Base-by-base conservation (phyloP, 2,888 invertebrate genomes). In the Nephrocerus scutellatus region DNA sequence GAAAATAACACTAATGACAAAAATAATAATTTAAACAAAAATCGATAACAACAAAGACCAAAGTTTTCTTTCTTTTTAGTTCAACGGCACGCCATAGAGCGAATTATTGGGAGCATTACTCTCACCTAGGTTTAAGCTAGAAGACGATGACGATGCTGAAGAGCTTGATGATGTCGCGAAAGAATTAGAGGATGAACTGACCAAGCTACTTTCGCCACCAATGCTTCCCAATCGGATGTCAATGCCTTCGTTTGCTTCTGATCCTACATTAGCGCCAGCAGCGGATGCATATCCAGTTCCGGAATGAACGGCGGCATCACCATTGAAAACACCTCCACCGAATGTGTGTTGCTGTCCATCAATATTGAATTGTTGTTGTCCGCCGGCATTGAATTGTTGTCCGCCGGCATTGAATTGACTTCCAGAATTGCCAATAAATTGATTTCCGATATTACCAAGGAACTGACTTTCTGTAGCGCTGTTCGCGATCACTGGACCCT, bases 81-180 rank as follows among this genome's bases (percentile, higher is more conserved):
- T 44, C 33, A 47, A 46, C 30, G 53, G 54, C 21, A 54, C 52
- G 30, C 55, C 55, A 22, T 54, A 53, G 20, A 50, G 42, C 22
- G 49, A 43, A 26, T 53, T 50, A 8, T 43, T 41, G 10, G 37
- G 48, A 18, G 36, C 16, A n/a, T 31, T 36, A 28, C 26, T 29
- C 6, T 44, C 47, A 21, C 29, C 41, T 30, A 34, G 23, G 7
- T 24, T 34, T 9, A 13, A 31, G 23, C 31, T 35, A 14, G 35
- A 37, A 3, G 32, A 13, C 9, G 31, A n/a, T 16, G 39, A 25
- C 7, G 34, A 10, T 18, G 37, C 20, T 23, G 37, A 36, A 13
- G 35, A 29, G 14, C 42, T 14, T 29, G 39, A 14, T 23, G 39
- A 40, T 25, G 38, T 24, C n/a, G 37, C 20, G 19, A 35, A 36